Evolutionary conservation across 2,797 vertebrate genomes (phyloP).

Genomic region (Arnoldichthys spilopterus): DNA sequence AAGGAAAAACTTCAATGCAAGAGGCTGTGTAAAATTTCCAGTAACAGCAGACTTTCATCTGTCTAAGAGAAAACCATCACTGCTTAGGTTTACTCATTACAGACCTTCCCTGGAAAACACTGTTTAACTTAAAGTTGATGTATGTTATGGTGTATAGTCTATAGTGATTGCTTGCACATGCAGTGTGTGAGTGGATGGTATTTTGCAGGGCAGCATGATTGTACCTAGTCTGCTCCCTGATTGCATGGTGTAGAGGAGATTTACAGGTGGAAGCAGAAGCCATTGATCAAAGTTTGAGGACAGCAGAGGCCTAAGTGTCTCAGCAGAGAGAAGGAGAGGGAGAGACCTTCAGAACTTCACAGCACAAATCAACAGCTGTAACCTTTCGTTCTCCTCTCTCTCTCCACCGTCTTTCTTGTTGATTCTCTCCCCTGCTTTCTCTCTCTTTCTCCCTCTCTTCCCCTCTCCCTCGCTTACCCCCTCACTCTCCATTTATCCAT

Average conservation of each 20-base stretch:
- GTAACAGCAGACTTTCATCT: conserved; percentile 36
- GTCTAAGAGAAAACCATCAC: conserved; percentile 33
- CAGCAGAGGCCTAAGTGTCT: conserved; percentile 71
- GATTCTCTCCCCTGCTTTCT: not conserved
- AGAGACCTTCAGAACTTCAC: conserved; percentile 62
- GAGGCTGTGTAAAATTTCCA: conserved; percentile 21
- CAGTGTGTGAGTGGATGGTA: conserved; percentile 35
- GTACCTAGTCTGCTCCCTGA: conserved; percentile 63
- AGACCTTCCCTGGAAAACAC: conserved; percentile 12
- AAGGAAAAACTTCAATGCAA: conserved; percentile 40
- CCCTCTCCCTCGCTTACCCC: not conserved
- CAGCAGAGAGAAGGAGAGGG: conserved; percentile 31
- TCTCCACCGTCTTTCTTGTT: no score
- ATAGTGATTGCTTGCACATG: conserved; percentile 36
- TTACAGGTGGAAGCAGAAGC: conserved; percentile 74
- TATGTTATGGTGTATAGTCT: conserved; percentile 22
- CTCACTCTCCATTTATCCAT: not conserved
- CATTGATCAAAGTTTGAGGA: conserved; percentile 79
- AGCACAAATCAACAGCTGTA: conserved; percentile 79
- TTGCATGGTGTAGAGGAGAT: conserved; percentile 72
- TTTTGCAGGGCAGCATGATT: conserved; percentile 46
- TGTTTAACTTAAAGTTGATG: conserved; percentile 25
- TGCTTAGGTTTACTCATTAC: conserved; percentile 37
- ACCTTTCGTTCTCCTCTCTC: conserved; percentile 64
- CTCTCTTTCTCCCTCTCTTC: not conserved